A percentile compares a stretch with the other conserved stretches of the same genome.
Conservation (phyloP, 2,113 vertebrate species). For the Thinocorus orbignyianus region DNA sequence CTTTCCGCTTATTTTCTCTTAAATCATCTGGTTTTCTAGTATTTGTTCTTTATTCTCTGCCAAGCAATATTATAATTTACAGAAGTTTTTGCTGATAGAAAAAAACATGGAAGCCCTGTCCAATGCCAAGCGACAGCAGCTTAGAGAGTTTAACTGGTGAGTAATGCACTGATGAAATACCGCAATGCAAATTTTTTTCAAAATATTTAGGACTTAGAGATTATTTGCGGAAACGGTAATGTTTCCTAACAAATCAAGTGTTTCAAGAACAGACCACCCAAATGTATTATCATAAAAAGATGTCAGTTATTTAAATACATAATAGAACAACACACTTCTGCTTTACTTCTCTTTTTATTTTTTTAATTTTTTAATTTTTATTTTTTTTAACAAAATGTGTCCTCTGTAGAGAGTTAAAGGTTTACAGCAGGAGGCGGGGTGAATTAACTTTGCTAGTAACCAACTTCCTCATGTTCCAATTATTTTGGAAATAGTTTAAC, state of each 20-base stretch:
- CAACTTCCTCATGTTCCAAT: constrained; percentile 64
- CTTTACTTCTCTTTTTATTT: constrained; percentile 42
- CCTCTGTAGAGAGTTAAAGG: constrained; percentile 59
- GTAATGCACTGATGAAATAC: constrained; percentile 72
- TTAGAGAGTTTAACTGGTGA: constrained; percentile 72
- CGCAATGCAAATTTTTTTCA: constrained; percentile 70
- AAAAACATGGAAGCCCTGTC: constrained; percentile 68
- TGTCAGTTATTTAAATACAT: constrained; percentile 74
- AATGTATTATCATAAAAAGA: constrained; percentile 78
- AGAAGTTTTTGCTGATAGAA: constrained; percentile 44
- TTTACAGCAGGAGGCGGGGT: constrained; percentile 29
- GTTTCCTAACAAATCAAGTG: constrained; percentile 78
- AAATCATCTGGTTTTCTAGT: constrained; percentile 29
- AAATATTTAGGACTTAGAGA: constrained; percentile 77
- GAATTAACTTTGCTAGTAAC: constrained; percentile 67
- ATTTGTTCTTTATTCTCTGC: constrained; percentile 15
- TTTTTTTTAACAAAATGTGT: not conserved
- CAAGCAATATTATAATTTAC: constrained; percentile 47
- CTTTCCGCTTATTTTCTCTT: not conserved
- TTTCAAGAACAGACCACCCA: constrained; percentile 77
- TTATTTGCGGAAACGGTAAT: constrained; percentile 73
- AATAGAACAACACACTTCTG: constrained; percentile 66
- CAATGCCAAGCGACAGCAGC: constrained; percentile 65
- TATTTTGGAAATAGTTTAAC: constrained; percentile 68
- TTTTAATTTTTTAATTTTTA: constrained; percentile 18